These are phyloP conservation scores for Mobula hypostoma DNA, from an alignment of 2,113 vertebrate species.

Conservation along the genomic window DNA sequence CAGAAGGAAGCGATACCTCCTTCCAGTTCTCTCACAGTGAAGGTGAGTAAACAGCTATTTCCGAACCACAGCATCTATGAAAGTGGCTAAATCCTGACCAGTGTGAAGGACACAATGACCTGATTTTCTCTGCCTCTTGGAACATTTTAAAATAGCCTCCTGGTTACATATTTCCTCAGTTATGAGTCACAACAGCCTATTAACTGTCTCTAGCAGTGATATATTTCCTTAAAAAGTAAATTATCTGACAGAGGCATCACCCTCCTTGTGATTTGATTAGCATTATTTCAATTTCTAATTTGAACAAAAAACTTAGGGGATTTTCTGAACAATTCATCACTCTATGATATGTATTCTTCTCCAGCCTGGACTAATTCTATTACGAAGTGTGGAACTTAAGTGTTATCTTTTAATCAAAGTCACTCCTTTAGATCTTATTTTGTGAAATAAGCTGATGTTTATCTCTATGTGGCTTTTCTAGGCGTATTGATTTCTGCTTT, in stretches of 20 bases:
- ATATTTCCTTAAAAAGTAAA: background rate
- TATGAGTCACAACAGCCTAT: background rate
- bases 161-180: background rate
- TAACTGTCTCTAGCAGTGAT: background rate
- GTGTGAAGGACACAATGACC: background rate
- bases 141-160: background rate
- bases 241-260: background rate
- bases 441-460: background rate
- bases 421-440: background rate
- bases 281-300: background rate
- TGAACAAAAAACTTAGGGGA: background rate
- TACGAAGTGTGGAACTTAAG: background rate
- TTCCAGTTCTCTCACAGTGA: conserved; percentile 49
- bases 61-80: conserved; percentile 40
- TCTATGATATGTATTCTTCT: background rate
- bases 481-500: background rate
- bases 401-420: background rate
- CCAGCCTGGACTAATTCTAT: background rate
- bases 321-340: background rate
- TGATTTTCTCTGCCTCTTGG: conserved; percentile 5
- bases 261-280: background rate
- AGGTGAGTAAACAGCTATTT: conserved; percentile 58
- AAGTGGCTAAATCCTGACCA: background rate
- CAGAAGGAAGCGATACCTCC: conserved; percentile 60
- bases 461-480: background rate